Evolutionary conservation across 2,113 vertebrate genomes (phyloP), one percentile per base, ranked within the genome.

Genomic region (Carassius carassius): DNA sequence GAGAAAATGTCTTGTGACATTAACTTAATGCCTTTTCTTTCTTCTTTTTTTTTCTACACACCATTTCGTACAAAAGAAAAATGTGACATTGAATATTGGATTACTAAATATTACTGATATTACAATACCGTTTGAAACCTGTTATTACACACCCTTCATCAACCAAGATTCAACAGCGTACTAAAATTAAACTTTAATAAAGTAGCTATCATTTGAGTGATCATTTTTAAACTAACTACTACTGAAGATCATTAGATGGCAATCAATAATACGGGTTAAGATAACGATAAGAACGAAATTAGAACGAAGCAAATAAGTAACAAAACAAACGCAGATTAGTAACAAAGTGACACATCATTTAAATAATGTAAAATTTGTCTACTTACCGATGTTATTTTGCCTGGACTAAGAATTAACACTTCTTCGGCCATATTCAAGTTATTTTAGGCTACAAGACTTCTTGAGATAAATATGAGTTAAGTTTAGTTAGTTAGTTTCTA

Each of bases 361-460:
- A 21, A 85, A 47, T 23, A 82, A 65, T 2, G 29, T 47, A 4
- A 69, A 41, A 75, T 75, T 65, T 25, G 14, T 63, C 12, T n/a
- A 89, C 94, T 95, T 85, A 95, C 95, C 91, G 92, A 92, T 76
- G 88, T 80, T 82, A 91, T 91, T 92, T 92, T 93, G 60, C 92
- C 91, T 6, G 89, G 54, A 4, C 92, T 81, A 13, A 93, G 83
- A 86, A 95, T 85, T 83, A 95, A 90, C 82, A 93, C 78, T 86
- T 95, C 94, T 75, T 94, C 93, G 32, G 95, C 94, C 95, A 95
- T 95, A 92, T 89, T 84, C 69, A 37, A 62, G 87, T 51, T 70
- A 19, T 80, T 56, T 88, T 1, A 62, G 0, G 5, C 47, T 19
- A 29, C 32, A 86, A 67, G 29, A n/a, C 4, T 74, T 54, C 9